These are phyloP conservation scores for Ormia ochracea DNA, from an alignment of 2,888 invertebrate species.

Conservation along the genomic window DNA sequence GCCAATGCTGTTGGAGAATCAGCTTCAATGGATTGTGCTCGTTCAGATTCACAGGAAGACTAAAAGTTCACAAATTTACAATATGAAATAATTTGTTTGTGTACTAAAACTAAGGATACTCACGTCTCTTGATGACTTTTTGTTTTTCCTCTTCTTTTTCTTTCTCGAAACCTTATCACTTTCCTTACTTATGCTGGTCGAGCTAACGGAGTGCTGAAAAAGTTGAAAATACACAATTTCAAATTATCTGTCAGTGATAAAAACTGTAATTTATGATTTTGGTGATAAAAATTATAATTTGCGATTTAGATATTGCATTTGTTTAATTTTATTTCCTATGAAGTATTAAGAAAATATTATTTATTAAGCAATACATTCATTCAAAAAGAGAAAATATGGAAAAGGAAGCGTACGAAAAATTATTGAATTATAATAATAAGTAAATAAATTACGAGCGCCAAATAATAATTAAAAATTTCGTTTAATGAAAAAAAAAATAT, in stretches of 20 bases:
- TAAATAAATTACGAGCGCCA: too few relatives aligned
- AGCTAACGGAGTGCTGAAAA: constrained; percentile 73
- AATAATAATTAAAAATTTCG: too few relatives aligned
- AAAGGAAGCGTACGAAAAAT: too few relatives aligned
- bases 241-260: too few relatives aligned
- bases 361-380: too few relatives aligned
- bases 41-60: constrained; percentile 78
- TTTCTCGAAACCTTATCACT: constrained; percentile 74
- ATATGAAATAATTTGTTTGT: neutral
- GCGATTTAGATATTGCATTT: neutral
- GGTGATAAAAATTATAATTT: too few relatives aligned
- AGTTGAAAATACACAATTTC: too few relatives aligned
- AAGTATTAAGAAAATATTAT: too few relatives aligned
- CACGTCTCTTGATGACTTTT: constrained; percentile 73
- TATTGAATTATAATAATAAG: too few relatives aligned
- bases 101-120: constrained; percentile 33
- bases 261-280: too few relatives aligned
- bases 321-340: neutral
- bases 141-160: constrained; percentile 76
- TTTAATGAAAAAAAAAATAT: too few relatives aligned
- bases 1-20: constrained; percentile 62
- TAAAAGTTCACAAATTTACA: constrained; percentile 59
- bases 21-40: constrained; percentile 65
- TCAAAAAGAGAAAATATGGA: too few relatives aligned
- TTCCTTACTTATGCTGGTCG: constrained; percentile 74